phyloP scores from a whole-genome alignment of 2,888 invertebrate species.

The Leucozona laternaria region DNA sequence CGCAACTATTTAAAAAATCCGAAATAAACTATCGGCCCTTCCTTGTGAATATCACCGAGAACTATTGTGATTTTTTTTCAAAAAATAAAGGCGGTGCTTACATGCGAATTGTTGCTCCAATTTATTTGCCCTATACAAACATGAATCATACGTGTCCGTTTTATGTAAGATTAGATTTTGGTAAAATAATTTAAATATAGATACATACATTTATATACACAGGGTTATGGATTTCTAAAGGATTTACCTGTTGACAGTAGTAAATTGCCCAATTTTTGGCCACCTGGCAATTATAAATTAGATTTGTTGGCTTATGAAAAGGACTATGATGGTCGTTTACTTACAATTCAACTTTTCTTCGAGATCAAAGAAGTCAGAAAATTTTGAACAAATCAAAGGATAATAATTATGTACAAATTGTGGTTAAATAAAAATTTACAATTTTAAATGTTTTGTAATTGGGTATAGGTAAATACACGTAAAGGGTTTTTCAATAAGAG shows the following conservation, averaged over 20 bases:
- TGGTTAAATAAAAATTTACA: background rate
- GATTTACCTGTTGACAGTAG: background rate
- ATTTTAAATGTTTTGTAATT: background rate
- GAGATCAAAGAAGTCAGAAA: background rate
- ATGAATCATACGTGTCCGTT: constrained; percentile 51
- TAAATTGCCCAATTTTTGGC: constrained; percentile 1
- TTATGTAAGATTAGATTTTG: constrained; percentile 23
- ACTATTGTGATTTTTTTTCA: constrained; percentile 39
- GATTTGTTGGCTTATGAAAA: constrained; percentile 4
- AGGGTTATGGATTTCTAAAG: constrained; percentile 16
- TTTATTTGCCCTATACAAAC: constrained; percentile 39
- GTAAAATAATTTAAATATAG: too few species aligned
- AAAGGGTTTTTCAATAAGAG: too few species aligned
- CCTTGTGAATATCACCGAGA: constrained; percentile 22
- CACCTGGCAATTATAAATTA: constrained; percentile 1
- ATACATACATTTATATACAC: too few species aligned
- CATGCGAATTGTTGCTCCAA: constrained; percentile 3
- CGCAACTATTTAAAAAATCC: constrained; percentile 23
- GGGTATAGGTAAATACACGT: too few species aligned
- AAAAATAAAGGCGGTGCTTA: constrained; percentile 27
- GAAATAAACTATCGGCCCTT: constrained; percentile 5
- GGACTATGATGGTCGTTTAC: background rate
- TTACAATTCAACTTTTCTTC: background rate
- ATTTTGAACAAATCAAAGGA: background rate
- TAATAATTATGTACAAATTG: too few species aligned